phyloP scores from a whole-genome alignment of 1,140 invertebrate genomes.

The Penaeus japonicus region DNA sequence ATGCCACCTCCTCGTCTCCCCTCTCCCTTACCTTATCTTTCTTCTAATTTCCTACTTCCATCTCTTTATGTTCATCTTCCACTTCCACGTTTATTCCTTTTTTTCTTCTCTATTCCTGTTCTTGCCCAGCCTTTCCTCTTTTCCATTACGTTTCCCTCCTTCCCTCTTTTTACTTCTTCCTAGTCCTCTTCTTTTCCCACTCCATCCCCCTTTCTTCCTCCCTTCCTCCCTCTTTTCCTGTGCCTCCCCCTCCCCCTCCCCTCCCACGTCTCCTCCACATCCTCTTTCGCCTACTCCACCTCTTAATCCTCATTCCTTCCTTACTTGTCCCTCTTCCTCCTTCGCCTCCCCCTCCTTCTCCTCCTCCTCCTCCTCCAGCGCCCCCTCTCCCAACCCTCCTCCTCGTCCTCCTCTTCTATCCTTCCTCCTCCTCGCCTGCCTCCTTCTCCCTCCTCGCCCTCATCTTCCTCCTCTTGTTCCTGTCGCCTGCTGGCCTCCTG shows the following conservation, averaged over 20 bases:
- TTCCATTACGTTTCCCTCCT: no score
- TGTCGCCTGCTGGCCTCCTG: background rate
- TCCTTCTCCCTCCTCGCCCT: background rate
- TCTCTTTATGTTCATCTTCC: no score
- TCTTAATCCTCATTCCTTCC: background rate
- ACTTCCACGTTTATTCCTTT: no score
- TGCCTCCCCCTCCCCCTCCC: background rate
- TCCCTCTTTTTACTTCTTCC: background rate
- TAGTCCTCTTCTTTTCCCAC: background rate
- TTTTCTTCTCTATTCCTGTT: no score
- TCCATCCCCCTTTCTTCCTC: background rate
- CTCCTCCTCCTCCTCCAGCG: background rate
- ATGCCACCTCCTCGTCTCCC: no score
- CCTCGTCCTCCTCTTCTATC: background rate
- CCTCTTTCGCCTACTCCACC: background rate
- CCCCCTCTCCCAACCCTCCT: background rate
- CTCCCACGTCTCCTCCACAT: background rate
- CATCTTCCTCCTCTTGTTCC: background rate
- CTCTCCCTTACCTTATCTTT: no score
- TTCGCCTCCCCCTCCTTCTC: background rate
- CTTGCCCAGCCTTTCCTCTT: no score
- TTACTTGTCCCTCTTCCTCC: background rate
- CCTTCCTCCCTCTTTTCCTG: background rate
- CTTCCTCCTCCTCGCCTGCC: background rate
- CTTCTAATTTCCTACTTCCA: no score